phyloP scores from a whole-genome alignment of 2,113 vertebrate species.

The Anoplopoma fimbria region DNA sequence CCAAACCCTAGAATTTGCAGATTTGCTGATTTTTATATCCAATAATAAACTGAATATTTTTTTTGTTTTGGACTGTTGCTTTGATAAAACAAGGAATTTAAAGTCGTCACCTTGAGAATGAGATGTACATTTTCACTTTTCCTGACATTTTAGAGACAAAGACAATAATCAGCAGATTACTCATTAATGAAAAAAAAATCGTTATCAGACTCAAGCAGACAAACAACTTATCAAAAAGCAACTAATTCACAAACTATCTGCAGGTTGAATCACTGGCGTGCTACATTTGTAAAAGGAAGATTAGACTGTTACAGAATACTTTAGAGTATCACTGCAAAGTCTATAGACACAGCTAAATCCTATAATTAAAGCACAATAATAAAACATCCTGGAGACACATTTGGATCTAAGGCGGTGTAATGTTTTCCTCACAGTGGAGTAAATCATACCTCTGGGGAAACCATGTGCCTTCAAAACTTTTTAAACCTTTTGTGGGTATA shows the following conservation, averaged over 20 bases:
- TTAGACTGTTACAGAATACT: neutral
- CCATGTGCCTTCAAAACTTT: conserved; percentile 4
- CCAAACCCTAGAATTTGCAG: neutral
- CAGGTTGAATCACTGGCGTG: neutral
- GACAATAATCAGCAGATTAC: too few species aligned
- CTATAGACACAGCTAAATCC: neutral
- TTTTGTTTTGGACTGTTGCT: neutral
- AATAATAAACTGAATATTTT: neutral
- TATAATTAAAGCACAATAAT: neutral
- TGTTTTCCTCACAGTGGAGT: neutral
- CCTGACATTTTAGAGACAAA: neutral
- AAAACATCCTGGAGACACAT: conserved; percentile 1
- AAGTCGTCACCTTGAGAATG: neutral
- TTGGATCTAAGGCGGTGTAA: neutral
- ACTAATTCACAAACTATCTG: neutral
- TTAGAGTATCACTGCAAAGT: neutral
- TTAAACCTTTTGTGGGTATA: neutral
- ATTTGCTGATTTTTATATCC: neutral
- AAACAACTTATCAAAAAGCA: too few species aligned
- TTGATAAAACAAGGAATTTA: neutral
- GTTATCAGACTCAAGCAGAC: neutral
- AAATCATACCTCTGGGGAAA: conserved; percentile 2
- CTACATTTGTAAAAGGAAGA: neutral
- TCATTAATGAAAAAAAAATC: neutral
- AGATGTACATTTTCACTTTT: neutral